Percentiles rank a stretch among this genome's conserved stretches.
Conservation (phyloP, 1,140 invertebrate species). For the Trichomalopsis sarcophagae region DNA sequence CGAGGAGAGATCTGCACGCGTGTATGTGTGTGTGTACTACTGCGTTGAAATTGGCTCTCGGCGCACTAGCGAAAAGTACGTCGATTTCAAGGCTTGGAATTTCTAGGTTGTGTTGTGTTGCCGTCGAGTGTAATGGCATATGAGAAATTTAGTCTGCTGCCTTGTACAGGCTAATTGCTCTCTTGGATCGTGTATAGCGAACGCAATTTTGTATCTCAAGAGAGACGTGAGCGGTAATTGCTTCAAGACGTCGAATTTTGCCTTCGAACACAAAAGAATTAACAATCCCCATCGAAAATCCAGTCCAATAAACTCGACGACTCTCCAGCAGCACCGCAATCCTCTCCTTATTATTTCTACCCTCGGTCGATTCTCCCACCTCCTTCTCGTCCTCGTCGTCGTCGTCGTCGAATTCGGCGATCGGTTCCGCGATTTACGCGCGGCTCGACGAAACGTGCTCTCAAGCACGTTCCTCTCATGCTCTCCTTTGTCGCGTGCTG, state of each 20-base stretch:
- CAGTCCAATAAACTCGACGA: neutral
- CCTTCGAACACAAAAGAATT: too few species aligned
- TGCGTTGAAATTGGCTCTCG: neutral
- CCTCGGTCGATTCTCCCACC: neutral
- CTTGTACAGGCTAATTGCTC: neutral
- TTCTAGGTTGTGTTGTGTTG: neutral
- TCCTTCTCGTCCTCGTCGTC: neutral
- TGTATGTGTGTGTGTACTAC: neutral
- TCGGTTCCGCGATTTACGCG: constrained; percentile 28
- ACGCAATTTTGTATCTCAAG: neutral
- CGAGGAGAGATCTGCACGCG: neutral
- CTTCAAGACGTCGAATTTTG: too few species aligned
- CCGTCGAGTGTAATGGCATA: neutral
- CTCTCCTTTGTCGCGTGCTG: neutral
- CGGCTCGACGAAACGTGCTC: constrained; percentile 11
- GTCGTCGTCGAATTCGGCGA: neutral
- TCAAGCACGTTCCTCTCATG: neutral
- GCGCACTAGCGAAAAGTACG: neutral
- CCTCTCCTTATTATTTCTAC: neutral
- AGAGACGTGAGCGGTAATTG: neutral
- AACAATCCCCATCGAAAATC: neutral
- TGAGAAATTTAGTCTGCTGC: neutral
- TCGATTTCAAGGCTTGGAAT: neutral
- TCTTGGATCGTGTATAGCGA: neutral
- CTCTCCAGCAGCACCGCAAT: neutral